Evolutionary conservation across 2,888 invertebrate species (phyloP).

Genomic region (Chloromyia formosa): DNA sequence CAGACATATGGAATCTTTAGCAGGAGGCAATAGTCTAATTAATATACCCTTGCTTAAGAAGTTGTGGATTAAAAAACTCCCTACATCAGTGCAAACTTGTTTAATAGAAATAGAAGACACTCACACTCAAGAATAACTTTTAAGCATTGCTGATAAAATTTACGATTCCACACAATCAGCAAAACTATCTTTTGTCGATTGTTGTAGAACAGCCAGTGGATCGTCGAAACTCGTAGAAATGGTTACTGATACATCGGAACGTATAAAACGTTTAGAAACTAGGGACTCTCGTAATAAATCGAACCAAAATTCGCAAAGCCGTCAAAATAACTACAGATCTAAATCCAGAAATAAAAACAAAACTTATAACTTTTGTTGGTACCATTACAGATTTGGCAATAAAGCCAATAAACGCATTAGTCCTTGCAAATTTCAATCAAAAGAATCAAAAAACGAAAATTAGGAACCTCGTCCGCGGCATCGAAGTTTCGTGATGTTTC

Average conservation of each 20-base stretch:
- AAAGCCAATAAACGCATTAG: neutral
- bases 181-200: too few relatives aligned
- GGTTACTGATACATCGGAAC: neutral
- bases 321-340: neutral
- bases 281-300: too few relatives aligned
- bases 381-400: neutral
- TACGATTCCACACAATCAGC: neutral
- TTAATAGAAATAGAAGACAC: neutral
- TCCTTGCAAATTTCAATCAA: too few relatives aligned
- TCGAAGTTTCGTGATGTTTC: too few relatives aligned
- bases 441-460: too few relatives aligned
- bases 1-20: conserved; percentile 11
- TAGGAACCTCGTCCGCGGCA: too few relatives aligned
- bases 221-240: neutral
- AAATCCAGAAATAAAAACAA: neutral
- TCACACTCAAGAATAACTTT: conserved; percentile 13
- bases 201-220: neutral
- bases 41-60: neutral
- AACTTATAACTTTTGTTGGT: neutral
- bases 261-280: neutral
- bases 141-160: conserved; percentile 35
- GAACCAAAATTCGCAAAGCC: too few relatives aligned
- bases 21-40: conserved; percentile 5
- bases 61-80: too few relatives aligned
- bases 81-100: neutral